These are phyloP conservation scores for Theocolax elegans DNA, from an alignment of 1,140 invertebrate species.

Conservation along the genomic window DNA sequence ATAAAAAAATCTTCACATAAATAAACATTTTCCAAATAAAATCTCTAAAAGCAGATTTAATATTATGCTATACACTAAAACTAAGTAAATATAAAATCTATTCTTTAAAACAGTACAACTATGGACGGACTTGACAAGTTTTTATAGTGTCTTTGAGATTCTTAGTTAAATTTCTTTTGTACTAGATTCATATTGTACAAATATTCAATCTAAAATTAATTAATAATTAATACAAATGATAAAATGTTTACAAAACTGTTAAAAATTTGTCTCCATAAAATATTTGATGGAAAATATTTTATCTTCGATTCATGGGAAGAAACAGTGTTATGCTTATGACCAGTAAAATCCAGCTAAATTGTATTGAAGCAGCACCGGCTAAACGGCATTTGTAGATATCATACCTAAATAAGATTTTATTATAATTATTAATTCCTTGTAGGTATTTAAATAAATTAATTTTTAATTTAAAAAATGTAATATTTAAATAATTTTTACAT, in stretches of 20 bases:
- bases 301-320: conserved; percentile 45
- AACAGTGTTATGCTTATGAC: conserved; percentile 54
- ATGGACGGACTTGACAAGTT: conserved; percentile 16
- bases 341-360: conserved; percentile 65
- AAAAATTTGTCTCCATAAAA: conserved; percentile 6
- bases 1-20: neutral
- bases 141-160: conserved; percentile 29
- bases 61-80: conserved; percentile 1
- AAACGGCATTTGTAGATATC: conserved; percentile 93
- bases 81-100: conserved; percentile 27
- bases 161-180: conserved; percentile 9
- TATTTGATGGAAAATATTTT: neutral
- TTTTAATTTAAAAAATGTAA: no score
- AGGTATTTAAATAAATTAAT: neutral
- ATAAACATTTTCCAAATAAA: neutral
- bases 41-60: conserved; percentile 23
- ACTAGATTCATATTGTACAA: conserved; percentile 1
- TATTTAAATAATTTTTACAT: no score
- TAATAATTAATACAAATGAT: no score
- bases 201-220: no score
- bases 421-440: neutral
- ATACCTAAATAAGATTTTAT: conserved; percentile 68
- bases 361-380: conserved; percentile 78
- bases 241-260: no score
- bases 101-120: conserved; percentile 1